Conservation (phyloP, 2,797 vertebrate genomes). For the Neosilurus hyrtlii region DNA sequence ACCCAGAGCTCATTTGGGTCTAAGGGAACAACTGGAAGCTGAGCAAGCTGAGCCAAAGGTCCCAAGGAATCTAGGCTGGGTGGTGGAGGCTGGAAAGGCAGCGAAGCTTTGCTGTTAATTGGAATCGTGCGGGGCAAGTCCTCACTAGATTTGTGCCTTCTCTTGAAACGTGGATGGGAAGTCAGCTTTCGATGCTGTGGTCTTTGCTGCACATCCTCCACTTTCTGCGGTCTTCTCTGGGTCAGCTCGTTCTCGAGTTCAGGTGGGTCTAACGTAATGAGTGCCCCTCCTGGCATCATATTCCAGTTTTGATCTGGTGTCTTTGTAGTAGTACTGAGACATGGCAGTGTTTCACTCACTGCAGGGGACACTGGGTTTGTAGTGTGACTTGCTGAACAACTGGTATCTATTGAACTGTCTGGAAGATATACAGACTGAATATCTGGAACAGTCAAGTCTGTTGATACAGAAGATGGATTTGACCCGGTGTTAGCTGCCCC, state of each 20-base stretch:
- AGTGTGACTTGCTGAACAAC: slow-evolving; percentile 60
- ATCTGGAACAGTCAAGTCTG: slow-evolving; percentile 60
- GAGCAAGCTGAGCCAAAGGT: slow-evolving; percentile 81
- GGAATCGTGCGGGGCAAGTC: slow-evolving; percentile 85
- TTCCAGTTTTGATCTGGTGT: slow-evolving; percentile 63
- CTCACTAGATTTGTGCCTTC: slow-evolving; percentile 93
- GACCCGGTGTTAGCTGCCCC: slow-evolving; percentile 65
- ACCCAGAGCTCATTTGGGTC: slow-evolving; percentile 99
- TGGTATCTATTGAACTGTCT: slow-evolving; percentile 61
- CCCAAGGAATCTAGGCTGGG: slow-evolving; percentile 82
- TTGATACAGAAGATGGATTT: slow-evolving; percentile 61
- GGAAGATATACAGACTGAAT: slow-evolving; percentile 59
- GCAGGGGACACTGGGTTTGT: slow-evolving; percentile 59
- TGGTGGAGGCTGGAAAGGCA: slow-evolving; percentile 90
- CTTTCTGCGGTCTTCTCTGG: slow-evolving; percentile 50
- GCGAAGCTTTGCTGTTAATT: slow-evolving; percentile 78
- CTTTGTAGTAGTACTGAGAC: slow-evolving; percentile 50
- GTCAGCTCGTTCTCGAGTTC: slow-evolving; percentile 61
- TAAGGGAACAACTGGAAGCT: slow-evolving; percentile 95
- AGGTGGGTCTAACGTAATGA: slow-evolving; percentile 65
- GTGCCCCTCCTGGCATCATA: slow-evolving; percentile 60
- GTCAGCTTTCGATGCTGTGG: slow-evolving; percentile 82
- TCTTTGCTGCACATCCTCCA: slow-evolving; percentile 70
- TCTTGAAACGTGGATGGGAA: slow-evolving; percentile 94
- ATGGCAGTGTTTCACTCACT: slow-evolving; percentile 61